Conservation (phyloP, 2,113 vertebrate species). For the Clupea harengus region DNA sequence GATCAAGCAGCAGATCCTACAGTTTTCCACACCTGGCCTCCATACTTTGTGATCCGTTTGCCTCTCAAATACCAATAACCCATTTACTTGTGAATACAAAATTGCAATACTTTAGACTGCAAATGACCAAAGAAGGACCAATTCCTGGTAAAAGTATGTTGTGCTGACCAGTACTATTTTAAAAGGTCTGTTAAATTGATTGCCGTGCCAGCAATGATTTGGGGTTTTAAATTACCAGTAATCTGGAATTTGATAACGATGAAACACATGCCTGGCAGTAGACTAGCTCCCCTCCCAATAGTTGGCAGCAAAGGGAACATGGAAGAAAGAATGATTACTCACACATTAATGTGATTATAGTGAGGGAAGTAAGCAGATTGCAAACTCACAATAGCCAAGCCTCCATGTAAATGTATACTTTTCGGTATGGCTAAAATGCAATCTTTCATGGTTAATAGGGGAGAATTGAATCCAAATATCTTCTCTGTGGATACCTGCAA, state of each 20-base stretch:
- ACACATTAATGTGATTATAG: constrained; percentile 16
- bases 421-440: neutral
- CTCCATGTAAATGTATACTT: constrained; percentile 14
- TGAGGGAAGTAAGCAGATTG: constrained; percentile 2
- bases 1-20: neutral
- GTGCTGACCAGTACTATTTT: neutral
- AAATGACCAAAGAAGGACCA: constrained; percentile 5
- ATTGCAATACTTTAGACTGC: neutral
- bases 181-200: constrained; percentile 7
- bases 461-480: constrained; percentile 2
- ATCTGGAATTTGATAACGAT: constrained; percentile 15
- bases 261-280: constrained; percentile 11
- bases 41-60: neutral
- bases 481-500: neutral
- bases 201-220: neutral
- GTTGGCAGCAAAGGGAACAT: constrained; percentile 2
- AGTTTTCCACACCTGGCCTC: neutral
- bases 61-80: neutral
- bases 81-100: constrained; percentile 13
- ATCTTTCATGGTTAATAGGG: neutral
- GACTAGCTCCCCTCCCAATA: neutral
- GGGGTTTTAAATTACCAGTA: neutral
- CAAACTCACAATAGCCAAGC: constrained; percentile 9
- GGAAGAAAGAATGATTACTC: constrained; percentile 9
- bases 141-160: neutral